Evolutionary conservation across 2,888 invertebrate genomes (phyloP).

Genomic region (Drosophila colorata): DNA sequence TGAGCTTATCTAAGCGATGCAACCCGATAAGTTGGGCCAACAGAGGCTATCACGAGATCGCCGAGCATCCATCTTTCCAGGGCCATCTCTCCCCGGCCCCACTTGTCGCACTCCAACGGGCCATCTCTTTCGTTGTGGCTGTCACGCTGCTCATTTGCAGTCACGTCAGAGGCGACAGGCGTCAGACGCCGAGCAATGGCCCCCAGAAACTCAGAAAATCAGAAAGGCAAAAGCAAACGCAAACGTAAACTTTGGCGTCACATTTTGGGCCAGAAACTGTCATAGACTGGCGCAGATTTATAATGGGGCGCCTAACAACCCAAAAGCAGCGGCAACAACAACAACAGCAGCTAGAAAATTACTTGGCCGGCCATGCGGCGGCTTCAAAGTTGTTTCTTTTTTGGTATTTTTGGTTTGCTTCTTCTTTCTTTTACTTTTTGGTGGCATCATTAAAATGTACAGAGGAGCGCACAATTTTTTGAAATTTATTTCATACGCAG

Average conservation of each 20-base stretch:
- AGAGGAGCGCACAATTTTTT: slow-evolving; percentile 68
- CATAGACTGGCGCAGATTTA: slow-evolving; percentile 77
- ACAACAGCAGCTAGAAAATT: slow-evolving; percentile 57
- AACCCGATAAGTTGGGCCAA: slow-evolving; percentile 52
- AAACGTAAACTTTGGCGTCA: slow-evolving; percentile 62
- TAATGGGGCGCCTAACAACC: slow-evolving; percentile 75
- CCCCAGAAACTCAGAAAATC: slow-evolving; percentile 57
- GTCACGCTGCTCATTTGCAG: slow-evolving; percentile 70
- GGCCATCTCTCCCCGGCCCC: no score
- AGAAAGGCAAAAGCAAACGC: slow-evolving; percentile 31
- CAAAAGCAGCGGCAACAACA: slow-evolving; percentile 28
- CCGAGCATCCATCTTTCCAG: slow-evolving; percentile 31
- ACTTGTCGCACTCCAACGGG: neutral
- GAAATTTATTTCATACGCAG: slow-evolving; percentile 79
- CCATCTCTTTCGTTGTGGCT: slow-evolving; percentile 20
- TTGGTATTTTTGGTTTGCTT: slow-evolving; percentile 40
- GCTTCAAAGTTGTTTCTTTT: slow-evolving; percentile 69
- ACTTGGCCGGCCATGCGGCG: slow-evolving; percentile 69
- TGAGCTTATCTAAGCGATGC: slow-evolving; percentile 55
- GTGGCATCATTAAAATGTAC: slow-evolving; percentile 80
- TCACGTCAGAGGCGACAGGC: slow-evolving; percentile 64
- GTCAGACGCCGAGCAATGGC: slow-evolving; percentile 73
- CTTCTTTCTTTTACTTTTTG: slow-evolving; percentile 45
- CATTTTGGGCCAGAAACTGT: slow-evolving; percentile 68
- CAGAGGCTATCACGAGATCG: slow-evolving; percentile 37